Conservation (phyloP, 2,888 invertebrate genomes). For the Drosophila meridionalis region DNA sequence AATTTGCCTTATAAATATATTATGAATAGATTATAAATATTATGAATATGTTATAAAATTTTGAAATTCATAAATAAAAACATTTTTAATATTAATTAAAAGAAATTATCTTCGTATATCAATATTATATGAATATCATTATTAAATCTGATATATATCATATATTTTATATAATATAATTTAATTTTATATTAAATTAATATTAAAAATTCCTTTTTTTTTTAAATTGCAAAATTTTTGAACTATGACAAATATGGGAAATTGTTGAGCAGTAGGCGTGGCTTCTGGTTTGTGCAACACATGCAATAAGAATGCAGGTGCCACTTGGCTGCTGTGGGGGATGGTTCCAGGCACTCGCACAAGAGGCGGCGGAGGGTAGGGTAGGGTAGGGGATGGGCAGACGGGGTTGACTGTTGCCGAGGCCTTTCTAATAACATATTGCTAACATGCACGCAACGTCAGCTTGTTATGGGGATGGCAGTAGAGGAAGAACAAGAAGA, state of each 20-base stretch:
- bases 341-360: neutral
- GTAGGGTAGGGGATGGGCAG: neutral
- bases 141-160: too few relatives aligned
- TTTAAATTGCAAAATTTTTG: neutral
- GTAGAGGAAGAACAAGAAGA: neutral
- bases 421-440: slow-evolving; percentile 55
- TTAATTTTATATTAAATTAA: neutral
- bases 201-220: too few relatives aligned
- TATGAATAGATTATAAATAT: too few relatives aligned
- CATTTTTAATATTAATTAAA: too few relatives aligned
- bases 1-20: too few relatives aligned
- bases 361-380: too few relatives aligned
- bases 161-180: too few relatives aligned
- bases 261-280: slow-evolving; percentile 22
- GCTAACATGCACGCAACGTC: slow-evolving; percentile 56
- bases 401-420: neutral
- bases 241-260: neutral
- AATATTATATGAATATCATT: too few relatives aligned
- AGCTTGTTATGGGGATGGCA: slow-evolving; percentile 2
- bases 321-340: slow-evolving; percentile 2
- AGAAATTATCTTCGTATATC: too few relatives aligned
- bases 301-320: neutral
- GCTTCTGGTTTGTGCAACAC: slow-evolving; percentile 6
- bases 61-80: too few relatives aligned
- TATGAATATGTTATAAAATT: too few relatives aligned